Conservation (phyloP, 2,113 vertebrate species). For the Callopanchax toddi region DNA sequence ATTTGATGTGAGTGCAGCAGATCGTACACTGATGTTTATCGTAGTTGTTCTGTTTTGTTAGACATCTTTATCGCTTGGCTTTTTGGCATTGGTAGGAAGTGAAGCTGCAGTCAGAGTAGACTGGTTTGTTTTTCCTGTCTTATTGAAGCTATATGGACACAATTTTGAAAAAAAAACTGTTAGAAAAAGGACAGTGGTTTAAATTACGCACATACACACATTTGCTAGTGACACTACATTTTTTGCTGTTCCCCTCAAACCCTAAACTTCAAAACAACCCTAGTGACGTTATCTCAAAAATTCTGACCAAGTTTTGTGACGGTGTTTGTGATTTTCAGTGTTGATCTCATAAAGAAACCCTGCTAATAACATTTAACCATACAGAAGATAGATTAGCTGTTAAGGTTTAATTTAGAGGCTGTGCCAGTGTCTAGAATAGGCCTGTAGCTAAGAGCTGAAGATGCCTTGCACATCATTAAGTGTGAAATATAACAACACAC, state of each 20-base stretch:
- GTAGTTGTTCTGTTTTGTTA: conserved; percentile 26
- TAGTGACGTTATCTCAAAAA: no score
- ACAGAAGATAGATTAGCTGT: conserved; percentile 34
- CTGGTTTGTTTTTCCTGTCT: conserved; percentile 18
- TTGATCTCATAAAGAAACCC: conserved; percentile 25
- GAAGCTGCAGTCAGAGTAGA: neutral
- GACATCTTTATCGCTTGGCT: conserved; percentile 1
- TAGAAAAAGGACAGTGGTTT: no score
- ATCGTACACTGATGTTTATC: conserved; percentile 19
- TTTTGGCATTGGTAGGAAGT: conserved; percentile 17
- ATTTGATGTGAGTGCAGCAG: conserved; percentile 20
- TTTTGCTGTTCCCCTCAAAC: no score
- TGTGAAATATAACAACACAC: conserved; percentile 78
- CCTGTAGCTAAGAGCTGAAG: conserved; percentile 66
- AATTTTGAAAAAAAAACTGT: no score
- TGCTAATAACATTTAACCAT: conserved; percentile 49
- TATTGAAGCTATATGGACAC: no score
- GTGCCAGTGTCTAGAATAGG: conserved; percentile 70
- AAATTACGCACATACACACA: no score
- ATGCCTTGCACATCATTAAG: conserved; percentile 76
- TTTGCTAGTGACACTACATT: no score
- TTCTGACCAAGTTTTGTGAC: neutral
- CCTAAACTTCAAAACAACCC: no score
- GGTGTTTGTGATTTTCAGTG: conserved; percentile 4
- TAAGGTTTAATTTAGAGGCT: conserved; percentile 59